phyloP scores from a whole-genome alignment of 2,888 invertebrate genomes.

The Pachycephus smyrnensis region DNA sequence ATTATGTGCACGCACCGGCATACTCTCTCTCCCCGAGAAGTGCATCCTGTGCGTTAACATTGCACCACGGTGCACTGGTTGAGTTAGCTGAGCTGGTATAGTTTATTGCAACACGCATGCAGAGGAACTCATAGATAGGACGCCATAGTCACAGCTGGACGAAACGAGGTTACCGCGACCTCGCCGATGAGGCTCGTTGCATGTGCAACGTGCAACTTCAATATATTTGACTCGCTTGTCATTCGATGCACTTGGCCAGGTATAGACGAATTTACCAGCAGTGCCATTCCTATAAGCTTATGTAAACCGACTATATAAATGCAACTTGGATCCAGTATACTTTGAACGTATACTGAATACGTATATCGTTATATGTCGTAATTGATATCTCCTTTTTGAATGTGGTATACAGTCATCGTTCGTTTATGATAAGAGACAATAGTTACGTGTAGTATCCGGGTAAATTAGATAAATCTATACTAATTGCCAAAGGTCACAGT shows the following conservation, averaged over 20 bases:
- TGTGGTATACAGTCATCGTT: not conserved
- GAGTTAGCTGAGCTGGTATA: not conserved
- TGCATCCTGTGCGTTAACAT: not conserved
- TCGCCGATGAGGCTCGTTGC: not conserved
- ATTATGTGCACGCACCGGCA: not conserved
- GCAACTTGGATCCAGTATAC: not conserved
- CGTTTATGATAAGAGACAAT: not conserved
- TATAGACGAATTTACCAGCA: not conserved
- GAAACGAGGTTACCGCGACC: constrained; percentile 9
- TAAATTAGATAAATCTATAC: not conserved
- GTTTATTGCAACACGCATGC: not conserved
- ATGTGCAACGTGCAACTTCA: not conserved
- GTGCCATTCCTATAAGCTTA: not conserved
- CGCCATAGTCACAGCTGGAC: constrained; percentile 1
- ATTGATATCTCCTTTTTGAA: not conserved
- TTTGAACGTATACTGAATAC: not conserved
- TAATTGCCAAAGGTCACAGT: not conserved
- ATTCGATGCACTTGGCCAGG: not conserved
- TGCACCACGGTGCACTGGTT: not conserved
- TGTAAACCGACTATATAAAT: not conserved
- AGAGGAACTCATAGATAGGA: not conserved
- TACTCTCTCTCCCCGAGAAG: not conserved
- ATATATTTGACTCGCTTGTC: not conserved
- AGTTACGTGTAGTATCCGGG: not conserved
- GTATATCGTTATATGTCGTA: not conserved